Evolutionary conservation across 2,888 invertebrate species (phyloP).

Genomic region (Drosophila pseudotalamancana): DNA sequence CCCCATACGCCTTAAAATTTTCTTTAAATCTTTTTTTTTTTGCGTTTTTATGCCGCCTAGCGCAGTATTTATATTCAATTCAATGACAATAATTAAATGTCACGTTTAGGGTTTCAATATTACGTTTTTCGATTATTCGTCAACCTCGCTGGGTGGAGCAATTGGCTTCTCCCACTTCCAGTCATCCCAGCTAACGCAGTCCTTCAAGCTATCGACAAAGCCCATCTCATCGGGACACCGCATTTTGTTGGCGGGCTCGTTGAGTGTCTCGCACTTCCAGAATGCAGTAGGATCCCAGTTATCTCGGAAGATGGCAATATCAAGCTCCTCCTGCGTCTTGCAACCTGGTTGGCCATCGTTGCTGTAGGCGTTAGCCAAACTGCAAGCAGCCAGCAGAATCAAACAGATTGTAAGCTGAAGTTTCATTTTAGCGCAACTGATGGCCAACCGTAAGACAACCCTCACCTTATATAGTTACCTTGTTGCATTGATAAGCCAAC

Average conservation of each 20-base stretch:
- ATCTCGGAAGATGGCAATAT: slow-evolving; percentile 64
- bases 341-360: slow-evolving; percentile 75
- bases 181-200: slow-evolving; percentile 76
- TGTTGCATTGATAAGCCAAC: slow-evolving; percentile 23
- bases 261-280: slow-evolving; percentile 70
- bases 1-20: slow-evolving; percentile 7
- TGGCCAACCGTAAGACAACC: slow-evolving; percentile 4
- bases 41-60: slow-evolving; percentile 39
- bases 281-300: slow-evolving; percentile 77
- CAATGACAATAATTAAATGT: slow-evolving; percentile 62
- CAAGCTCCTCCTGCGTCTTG: slow-evolving; percentile 66
- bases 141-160: slow-evolving; percentile 59
- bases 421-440: slow-evolving; percentile 54
- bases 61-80: slow-evolving; percentile 51
- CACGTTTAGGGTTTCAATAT: slow-evolving; percentile 22
- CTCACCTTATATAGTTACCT: slow-evolving; percentile 51
- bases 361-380: slow-evolving; percentile 41
- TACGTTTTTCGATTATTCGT: slow-evolving; percentile 29
- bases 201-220: slow-evolving; percentile 66
- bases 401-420: slow-evolving; percentile 52
- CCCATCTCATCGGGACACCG: slow-evolving; percentile 65
- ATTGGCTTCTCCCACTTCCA: slow-evolving; percentile 77
- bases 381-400: slow-evolving; percentile 39
- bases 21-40: slow-evolving; percentile 6
- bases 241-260: slow-evolving; percentile 51